Evolutionary conservation across 1,140 invertebrate species (phyloP).

Genomic region (Scaptomyza hsui): DNA sequence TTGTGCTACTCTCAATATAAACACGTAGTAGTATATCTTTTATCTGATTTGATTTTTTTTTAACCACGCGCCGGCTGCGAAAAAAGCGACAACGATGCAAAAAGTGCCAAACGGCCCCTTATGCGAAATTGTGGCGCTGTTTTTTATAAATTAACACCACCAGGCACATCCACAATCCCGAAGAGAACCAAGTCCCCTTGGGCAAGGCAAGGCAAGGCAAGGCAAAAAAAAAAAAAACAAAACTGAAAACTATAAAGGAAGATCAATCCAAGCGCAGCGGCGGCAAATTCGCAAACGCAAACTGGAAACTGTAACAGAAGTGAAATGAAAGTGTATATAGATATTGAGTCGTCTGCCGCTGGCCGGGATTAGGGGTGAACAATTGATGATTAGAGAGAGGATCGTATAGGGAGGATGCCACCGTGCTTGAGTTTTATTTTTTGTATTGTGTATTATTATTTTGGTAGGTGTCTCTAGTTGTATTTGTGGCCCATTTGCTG

Average conservation of each 20-base stretch:
- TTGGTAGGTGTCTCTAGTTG: conserved; percentile 62
- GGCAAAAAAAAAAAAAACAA: conserved; percentile 13
- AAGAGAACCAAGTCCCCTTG: conserved; percentile 3
- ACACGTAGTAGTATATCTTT: conserved; percentile 60
- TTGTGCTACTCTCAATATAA: conserved; percentile 66
- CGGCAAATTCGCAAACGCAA: conserved; percentile 47
- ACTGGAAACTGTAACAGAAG: conserved; percentile 68
- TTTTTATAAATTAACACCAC: conserved; percentile 72
- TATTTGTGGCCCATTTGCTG: conserved; percentile 55
- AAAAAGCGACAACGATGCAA: conserved; percentile 75
- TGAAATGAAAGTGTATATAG: conserved; percentile 41
- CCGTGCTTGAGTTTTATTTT: conserved; percentile 54
- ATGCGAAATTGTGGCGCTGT: conserved; percentile 43
- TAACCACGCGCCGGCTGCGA: conserved; percentile 66
- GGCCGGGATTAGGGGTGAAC: conserved; percentile 67
- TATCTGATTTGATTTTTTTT: conserved; percentile 61
- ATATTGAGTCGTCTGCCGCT: conserved; percentile 66
- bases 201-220: conserved; percentile 42
- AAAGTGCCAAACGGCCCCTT: conserved; percentile 16
- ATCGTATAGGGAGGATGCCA: conserved; percentile 55
- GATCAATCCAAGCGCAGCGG: conserved; percentile 61
- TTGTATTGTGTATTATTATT: conserved; percentile 41
- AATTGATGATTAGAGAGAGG: conserved; percentile 41
- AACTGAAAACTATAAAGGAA: too few species aligned
- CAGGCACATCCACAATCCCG: background rate